Base-by-base conservation (phyloP, 2,113 vertebrate species). In the Prietella phreatophila region DNA sequence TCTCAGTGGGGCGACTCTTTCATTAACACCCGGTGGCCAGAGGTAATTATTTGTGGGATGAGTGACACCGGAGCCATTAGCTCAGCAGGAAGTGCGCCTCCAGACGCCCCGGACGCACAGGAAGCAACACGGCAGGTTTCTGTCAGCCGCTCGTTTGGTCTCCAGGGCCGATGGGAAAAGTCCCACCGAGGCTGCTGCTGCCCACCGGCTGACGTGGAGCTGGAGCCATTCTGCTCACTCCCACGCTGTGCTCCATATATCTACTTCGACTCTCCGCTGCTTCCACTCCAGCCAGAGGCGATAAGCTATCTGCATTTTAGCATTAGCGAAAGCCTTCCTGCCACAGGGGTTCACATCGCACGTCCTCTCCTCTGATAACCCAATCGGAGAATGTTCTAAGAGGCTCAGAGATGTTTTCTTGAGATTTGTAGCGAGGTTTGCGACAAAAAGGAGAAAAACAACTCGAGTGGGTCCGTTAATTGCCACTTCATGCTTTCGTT, bases 31-130 rank as follows among this genome's bases (percentile, higher is more conserved):
- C 86, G 36, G 82, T 69, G 82, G 85, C 82, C 83, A 85, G 86
- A 89, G 78, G 91, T 92, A 89, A 91, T 93, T 92, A 92, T 91
- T 92, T 91, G 90, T 76, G 85, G 88, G 89, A 89, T 92, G 91
- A 92, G 90, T 93, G 91, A 92, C 91, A 89, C 88, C 27, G 89
- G 91, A 84, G 89, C 90, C 91, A 92, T 92, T 91, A 92, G 87
- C 88, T 84, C 91, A 50, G 87, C 90, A 89, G 90, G 92, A 91
- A 91, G 83, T 36, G 76, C 87, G 83, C 88, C 85, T 78, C 80
- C 82, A 36, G 87, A 84, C 84, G 22, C 73, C 81, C 88, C 76
- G 39, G 80, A 84, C 87, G 17, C 76, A 84, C 89, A 91, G 91
- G 92, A 93, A 93, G 91, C 89, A 78, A 69, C 86, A 86, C 90